A percentile compares a stretch with the other conserved stretches of the same genome.
Conservation (phyloP, 1,140 invertebrate species). For the Pseudomyrmex dendroicus region DNA sequence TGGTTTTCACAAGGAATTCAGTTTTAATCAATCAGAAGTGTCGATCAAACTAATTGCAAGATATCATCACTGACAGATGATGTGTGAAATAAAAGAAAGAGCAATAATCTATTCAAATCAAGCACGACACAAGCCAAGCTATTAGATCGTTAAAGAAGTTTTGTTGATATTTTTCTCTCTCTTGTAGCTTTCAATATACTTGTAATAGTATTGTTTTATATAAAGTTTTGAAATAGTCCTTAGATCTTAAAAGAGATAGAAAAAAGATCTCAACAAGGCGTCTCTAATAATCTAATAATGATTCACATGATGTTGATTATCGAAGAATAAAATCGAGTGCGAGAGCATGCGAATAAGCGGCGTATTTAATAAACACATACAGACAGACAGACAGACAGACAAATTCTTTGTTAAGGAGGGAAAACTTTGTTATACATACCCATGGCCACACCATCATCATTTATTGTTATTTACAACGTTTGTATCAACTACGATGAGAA, state of each 20-base stretch:
- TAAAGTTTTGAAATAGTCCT: too few relatives aligned
- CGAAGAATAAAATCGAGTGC: conserved; percentile 38
- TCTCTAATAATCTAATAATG: conserved; percentile 32
- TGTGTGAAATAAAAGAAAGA: conserved; percentile 10
- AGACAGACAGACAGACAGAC: conserved; percentile 39
- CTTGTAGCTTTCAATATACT: too few relatives aligned
- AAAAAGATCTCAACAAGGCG: not conserved
- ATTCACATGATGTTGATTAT: conserved; percentile 31
- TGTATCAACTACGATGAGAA: conserved; percentile 45
- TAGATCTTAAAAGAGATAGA: not conserved
- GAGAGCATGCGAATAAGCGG: conserved; percentile 59
- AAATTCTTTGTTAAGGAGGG: conserved; percentile 63
- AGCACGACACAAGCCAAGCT: conserved; percentile 44
- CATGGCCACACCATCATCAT: conserved; percentile 86
- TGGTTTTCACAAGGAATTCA: not conserved
- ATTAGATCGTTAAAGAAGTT: conserved; percentile 40
- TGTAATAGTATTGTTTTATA: too few relatives aligned
- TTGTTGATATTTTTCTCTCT: not conserved
- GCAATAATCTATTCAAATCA: conserved; percentile 25
- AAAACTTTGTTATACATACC: conserved; percentile 80
- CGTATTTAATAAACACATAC: conserved; percentile 43
- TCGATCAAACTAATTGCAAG: not conserved
- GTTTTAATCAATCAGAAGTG: conserved; percentile 7
- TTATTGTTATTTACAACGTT: conserved; percentile 83
- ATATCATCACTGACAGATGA: conserved; percentile 12